Base-by-base conservation (phyloP, 2,888 invertebrate species). In the Sceliomorpha sp. region DNA sequence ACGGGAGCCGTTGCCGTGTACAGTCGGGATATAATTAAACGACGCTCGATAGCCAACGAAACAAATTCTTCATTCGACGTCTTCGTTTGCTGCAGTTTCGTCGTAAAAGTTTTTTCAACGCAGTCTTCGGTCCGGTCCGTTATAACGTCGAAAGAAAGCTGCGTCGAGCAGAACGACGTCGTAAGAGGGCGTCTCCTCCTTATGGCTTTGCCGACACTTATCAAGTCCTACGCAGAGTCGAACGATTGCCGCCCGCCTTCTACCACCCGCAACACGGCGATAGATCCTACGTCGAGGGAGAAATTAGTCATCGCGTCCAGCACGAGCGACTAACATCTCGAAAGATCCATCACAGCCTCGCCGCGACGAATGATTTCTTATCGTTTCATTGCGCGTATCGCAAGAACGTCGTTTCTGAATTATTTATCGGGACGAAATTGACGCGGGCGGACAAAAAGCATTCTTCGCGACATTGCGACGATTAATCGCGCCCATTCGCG, bases 261-360 rank as follows among this genome's bases (percentile, higher is more conserved):
- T 60, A 34, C 36, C 53, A 58, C 45, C 67, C 59, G 66, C 55
- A 56, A 60, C 50, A 58, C 45, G 34, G 27, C 58, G 56, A 63
- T 64, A 48, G 55, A 55, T 68, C 42, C 40, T 31, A 26, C 34
- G 17, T 7, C 51, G 20, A 17, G 40, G 20, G 32, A 58, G 53
- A 68, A 71, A 71, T 71, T 71, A 71, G 71, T 68, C 68, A 68
- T 64, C 50, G 40, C 32, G 37, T 45, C 47, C 59, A 36, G 40
- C 53, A 48, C 20, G 34, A 9, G 36, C 55, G 39, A 37, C 50
- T 48, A 67, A 56, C 44, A 44, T 44, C 39, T 20, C 20, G 29
- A 13, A 27, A 56, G 14, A 44, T 34, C 44, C 39, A 55, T 36
- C 32, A 45, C 27, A 44, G 34, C 2, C 10, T 31, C 31, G 13